Percentiles rank a stretch among this genome's conserved stretches.
phyloP scores from a whole-genome alignment of 2,888 invertebrate genomes.

The Cylloceria caligata region DNA sequence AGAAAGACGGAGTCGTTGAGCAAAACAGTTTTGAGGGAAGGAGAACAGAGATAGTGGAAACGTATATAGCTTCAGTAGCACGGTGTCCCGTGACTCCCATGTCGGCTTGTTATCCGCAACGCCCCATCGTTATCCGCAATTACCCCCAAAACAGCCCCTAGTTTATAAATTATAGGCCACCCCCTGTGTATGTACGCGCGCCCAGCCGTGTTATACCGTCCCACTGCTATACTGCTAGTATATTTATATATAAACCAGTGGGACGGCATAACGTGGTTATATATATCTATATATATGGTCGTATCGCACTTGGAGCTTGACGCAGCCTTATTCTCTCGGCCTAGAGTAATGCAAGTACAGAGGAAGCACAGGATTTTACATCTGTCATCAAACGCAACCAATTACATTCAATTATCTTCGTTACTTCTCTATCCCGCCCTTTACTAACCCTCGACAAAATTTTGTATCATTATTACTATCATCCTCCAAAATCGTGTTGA shows the following conservation, averaged over 20 bases:
- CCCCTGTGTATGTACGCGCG: constrained; percentile 69
- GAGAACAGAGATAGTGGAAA: constrained; percentile 37
- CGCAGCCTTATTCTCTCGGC: constrained; percentile 47
- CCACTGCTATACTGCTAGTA: constrained; percentile 10
- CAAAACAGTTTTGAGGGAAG: constrained; percentile 4
- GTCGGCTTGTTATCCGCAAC: constrained; percentile 84
- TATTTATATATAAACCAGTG: not conserved
- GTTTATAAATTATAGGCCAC: constrained; percentile 84
- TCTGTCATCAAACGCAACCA: constrained; percentile 82
- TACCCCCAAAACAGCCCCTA: constrained; percentile 84
- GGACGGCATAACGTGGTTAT: too few species aligned
- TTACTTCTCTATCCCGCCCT: constrained; percentile 36
- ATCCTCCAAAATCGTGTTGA: constrained; percentile 42
- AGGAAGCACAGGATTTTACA: constrained; percentile 72
- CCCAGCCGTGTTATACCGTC: constrained; percentile 60
- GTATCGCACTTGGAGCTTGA: constrained; percentile 40
- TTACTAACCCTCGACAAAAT: constrained; percentile 37
- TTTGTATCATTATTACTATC: constrained; percentile 55
- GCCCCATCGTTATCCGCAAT: constrained; percentile 84
- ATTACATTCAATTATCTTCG: constrained; percentile 81
- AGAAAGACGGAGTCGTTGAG: not conserved
- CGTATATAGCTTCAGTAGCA: constrained; percentile 72
- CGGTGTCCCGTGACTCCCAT: constrained; percentile 84
- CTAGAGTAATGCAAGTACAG: constrained; percentile 71
- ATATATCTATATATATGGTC: constrained; percentile 1